phyloP scores from a whole-genome alignment of 2,888 invertebrate genomes.

The Tineola bisselliella region DNA sequence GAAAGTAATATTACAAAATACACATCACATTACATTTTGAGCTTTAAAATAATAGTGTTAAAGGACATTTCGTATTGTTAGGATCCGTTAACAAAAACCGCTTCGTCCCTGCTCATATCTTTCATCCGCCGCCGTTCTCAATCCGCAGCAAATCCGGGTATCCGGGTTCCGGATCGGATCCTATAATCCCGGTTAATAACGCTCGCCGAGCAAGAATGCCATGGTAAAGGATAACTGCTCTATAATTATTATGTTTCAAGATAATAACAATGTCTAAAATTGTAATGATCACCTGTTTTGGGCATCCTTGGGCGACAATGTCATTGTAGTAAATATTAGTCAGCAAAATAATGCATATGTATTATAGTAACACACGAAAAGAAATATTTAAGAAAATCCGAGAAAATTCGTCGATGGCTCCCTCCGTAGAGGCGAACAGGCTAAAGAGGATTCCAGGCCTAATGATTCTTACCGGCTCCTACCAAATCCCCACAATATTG shows the following conservation, averaged over 20 bases:
- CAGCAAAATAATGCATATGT: background rate
- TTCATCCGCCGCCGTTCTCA: slow-evolving; percentile 34
- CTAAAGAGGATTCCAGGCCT: slow-evolving; percentile 48
- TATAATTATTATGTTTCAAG: background rate
- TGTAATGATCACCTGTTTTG: background rate
- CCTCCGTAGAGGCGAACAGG: slow-evolving; percentile 36
- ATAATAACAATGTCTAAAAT: background rate
- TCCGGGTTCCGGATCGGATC: slow-evolving; percentile 54
- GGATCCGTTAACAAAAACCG: background rate
- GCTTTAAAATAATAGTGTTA: background rate
- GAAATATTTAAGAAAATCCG: slow-evolving; percentile 14
- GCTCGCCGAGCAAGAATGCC: slow-evolving; percentile 23
- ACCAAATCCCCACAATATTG: slow-evolving; percentile 62
- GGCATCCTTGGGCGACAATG: too few species aligned
- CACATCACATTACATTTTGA: background rate
- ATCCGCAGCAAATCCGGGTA: slow-evolving; percentile 64
- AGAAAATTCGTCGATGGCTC: slow-evolving; percentile 52
- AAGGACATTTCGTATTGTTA: background rate
- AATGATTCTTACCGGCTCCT: slow-evolving; percentile 47
- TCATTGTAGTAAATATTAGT: too few species aligned
- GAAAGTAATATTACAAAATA: background rate
- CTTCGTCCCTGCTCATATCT: slow-evolving; percentile 10
- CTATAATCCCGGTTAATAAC: slow-evolving; percentile 67
- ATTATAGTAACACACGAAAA: background rate
- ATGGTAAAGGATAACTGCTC: background rate